Percentiles rank a stretch among this genome's conserved stretches.
These are phyloP conservation scores for Pachyramphus minor DNA, from an alignment of 2,113 vertebrate species.

Conservation along the genomic window DNA sequence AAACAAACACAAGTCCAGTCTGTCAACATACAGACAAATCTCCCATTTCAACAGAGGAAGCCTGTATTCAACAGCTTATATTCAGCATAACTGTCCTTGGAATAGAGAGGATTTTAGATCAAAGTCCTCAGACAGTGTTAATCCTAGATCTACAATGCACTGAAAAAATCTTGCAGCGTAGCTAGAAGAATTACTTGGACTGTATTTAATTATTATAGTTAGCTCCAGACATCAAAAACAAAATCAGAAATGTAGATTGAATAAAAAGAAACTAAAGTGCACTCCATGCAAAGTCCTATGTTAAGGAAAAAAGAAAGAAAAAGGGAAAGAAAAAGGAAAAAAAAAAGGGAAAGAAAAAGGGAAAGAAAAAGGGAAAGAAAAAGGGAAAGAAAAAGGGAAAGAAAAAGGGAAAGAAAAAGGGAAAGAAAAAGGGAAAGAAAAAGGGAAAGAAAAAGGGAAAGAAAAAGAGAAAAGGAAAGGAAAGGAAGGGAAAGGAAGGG, in stretches of 20 bases:
- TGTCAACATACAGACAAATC: not conserved
- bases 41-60: not conserved
- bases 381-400: too few species aligned
- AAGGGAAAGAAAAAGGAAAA: rapidly evolving
- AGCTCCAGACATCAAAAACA: not conserved
- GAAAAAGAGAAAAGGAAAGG: rapidly evolving
- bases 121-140: not conserved
- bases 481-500: too few species aligned
- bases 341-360: too few species aligned
- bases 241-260: not conserved
- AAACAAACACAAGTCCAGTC: not conserved
- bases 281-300: not conserved
- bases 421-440: rapidly evolving
- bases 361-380: rapidly evolving
- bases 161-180: not conserved
- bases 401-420: too few species aligned
- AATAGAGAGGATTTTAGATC: not conserved
- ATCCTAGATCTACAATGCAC: not conserved
- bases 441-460: too few species aligned
- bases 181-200: not conserved
- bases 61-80: not conserved
- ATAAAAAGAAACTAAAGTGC: not conserved
- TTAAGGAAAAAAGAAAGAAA: rapidly evolving
- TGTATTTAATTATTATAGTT: not conserved
- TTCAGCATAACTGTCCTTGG: not conserved